phyloP scores from a whole-genome alignment of 2,113 vertebrate species.

The Gnathochromis pfefferi region DNA sequence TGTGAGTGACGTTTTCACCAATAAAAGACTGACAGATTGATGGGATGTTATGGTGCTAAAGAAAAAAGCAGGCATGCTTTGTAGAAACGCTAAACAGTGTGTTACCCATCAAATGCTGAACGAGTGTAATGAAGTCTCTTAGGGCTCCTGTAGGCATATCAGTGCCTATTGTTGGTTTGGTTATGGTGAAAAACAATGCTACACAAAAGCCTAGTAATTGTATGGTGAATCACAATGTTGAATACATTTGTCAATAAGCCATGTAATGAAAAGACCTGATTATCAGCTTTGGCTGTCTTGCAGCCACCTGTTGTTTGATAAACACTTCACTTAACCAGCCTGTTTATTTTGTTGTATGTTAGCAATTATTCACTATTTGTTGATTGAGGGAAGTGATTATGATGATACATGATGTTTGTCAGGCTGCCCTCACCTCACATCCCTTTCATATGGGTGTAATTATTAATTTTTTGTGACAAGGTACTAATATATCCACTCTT shows the following conservation, averaged over 20 bases:
- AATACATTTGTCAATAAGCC: constrained; percentile 25
- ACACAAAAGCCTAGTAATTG: constrained; percentile 8
- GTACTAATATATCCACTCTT: neutral
- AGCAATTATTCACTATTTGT: neutral
- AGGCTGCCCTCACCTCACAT: neutral
- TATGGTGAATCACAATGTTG: neutral
- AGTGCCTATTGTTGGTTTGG: neutral
- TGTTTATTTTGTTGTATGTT: neutral
- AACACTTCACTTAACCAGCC: neutral
- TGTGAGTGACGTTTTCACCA: neutral
- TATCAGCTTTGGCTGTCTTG: neutral
- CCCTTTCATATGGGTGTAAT: neutral
- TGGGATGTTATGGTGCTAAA: neutral
- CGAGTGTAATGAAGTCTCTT: neutral
- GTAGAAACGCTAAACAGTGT: neutral
- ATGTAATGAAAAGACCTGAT: constrained; percentile 28
- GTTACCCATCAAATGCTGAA: neutral
- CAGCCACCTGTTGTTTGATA: constrained; percentile 34
- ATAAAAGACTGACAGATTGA: neutral
- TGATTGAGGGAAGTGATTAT: neutral
- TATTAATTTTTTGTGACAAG: neutral
- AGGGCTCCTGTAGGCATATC: neutral
- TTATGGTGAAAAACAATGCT: neutral
- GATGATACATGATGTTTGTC: neutral
- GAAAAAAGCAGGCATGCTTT: neutral